A percentile compares a stretch with the other conserved stretches of the same genome.
Evolutionary conservation across 1,140 invertebrate genomes (phyloP).

Genomic region (Lordiphosa stackelbergi): DNA sequence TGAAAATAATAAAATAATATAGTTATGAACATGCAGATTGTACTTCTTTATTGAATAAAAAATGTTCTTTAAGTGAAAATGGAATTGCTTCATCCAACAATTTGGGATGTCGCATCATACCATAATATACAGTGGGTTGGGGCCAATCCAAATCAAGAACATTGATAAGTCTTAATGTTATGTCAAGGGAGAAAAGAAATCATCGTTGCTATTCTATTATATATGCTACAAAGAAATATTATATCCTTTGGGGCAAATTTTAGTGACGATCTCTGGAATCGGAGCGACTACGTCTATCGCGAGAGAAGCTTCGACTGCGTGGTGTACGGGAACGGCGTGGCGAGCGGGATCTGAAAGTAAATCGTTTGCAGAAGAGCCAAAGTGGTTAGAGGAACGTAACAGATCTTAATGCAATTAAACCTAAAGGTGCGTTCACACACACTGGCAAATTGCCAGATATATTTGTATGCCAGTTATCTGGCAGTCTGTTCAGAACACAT

Average conservation of each 20-base stretch:
- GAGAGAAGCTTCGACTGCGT: conserved; percentile 52
- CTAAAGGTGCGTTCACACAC: no score
- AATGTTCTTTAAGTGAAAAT: conserved; percentile 3
- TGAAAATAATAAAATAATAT: no score
- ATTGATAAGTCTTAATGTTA: no score
- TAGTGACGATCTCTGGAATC: conserved; percentile 51
- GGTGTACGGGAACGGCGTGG: conserved; percentile 49
- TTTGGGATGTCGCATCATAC: conserved; percentile 18
- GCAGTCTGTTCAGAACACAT: no score
- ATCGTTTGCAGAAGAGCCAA: conserved; percentile 10
- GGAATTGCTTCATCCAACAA: conserved; percentile 22
- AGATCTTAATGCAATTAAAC: background rate
- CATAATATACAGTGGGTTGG: conserved; percentile 15
- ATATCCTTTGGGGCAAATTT: conserved; percentile 26
- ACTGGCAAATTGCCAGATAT: no score
- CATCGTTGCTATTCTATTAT: no score
- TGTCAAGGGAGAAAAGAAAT: no score
- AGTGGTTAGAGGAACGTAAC: conserved; percentile 5
- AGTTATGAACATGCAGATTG: background rate
- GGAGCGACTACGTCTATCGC: conserved; percentile 47
- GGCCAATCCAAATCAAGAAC: no score
- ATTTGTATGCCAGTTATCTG: no score
- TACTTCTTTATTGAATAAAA: conserved; percentile 31
- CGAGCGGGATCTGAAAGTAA: conserved; percentile 48
- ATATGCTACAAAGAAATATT: conserved; percentile 25